Base-by-base conservation (phyloP, 2,113 vertebrate species). In the Phaethornis superciliosus region DNA sequence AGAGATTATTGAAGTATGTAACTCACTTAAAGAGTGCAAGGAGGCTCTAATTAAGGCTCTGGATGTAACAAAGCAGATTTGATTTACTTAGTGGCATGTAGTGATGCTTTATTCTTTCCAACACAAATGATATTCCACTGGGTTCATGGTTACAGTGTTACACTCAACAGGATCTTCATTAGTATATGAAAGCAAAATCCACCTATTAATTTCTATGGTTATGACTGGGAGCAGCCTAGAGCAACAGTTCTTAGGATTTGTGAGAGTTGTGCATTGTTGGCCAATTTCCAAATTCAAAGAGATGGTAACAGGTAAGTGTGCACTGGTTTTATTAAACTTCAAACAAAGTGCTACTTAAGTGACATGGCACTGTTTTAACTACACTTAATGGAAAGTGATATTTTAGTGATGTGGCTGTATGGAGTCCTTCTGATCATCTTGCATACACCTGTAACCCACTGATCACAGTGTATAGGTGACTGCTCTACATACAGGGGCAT, bases 11-110 rank as follows among this genome's bases (percentile, higher is more conserved):
- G 81, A 92, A 67, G 51, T 62, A 71, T 37, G 30, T 76, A 62
- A 65, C 74, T 94, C 11, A 3, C 72, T 90, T 88, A 27, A 56
- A 85, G 81, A 81, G 65, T 60, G 40, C 54, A 84, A 79, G 32
- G 32, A 92, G 52, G 35, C 85, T 86, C 82, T 93, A 60, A 82
- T 93, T 88, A 86, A 76, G 81, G 64, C 49, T 78, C 63, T 81
- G 62, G 56, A 90, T 76, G n/a, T 49, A 78, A 74, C 28, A 81
- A 90, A 86, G 72, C 75, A 68, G 22, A 35, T 68, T 86, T 84
- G 30, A 87, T 93, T 94, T 64, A 90, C 54, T 89, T 67, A 85
- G 51, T 51, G 78, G 59, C 71, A 74, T 52, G 42, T 51, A 81
- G 33, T 42, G 49, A 72, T 81, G 75, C 51, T 93, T 93, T 85